Conservation (phyloP, 2,888 invertebrate genomes). For the Pantelozetes paolii region DNA sequence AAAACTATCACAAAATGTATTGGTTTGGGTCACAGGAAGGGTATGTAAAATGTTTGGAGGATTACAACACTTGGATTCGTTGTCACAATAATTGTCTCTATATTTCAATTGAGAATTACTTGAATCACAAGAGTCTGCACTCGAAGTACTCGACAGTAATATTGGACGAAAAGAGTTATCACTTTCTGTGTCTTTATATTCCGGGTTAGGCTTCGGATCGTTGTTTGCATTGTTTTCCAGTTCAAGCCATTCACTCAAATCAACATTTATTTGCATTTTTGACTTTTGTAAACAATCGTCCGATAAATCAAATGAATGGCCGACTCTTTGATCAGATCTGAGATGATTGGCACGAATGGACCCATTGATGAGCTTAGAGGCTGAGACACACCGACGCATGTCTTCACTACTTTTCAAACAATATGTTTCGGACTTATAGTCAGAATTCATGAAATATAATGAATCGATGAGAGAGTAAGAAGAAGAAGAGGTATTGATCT, state of each 20-base stretch:
- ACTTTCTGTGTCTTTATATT: not conserved
- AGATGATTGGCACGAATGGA: not conserved
- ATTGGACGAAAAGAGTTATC: slow-evolving; percentile 23
- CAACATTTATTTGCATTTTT: not conserved
- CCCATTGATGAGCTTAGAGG: slow-evolving; percentile 16
- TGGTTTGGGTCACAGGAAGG: not conserved
- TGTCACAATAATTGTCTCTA: not conserved
- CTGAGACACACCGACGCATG: slow-evolving; percentile 40
- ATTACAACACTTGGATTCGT: not conserved
- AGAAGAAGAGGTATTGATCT: slow-evolving; percentile 25
- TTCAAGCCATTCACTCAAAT: slow-evolving; percentile 7
- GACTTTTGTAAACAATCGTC: not conserved
- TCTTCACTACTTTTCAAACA: slow-evolving; percentile 5
- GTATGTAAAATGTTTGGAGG: not conserved
- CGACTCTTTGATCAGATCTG: not conserved
- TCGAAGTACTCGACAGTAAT: slow-evolving; percentile 9
- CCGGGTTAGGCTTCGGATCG: not conserved
- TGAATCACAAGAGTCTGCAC: not conserved
- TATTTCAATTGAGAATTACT: not conserved
- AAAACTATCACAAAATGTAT: slow-evolving; percentile 1
- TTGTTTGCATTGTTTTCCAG: not conserved
- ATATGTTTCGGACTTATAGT: slow-evolving; percentile 13
- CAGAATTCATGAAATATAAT: slow-evolving; percentile 18
- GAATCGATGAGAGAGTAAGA: slow-evolving; percentile 29
- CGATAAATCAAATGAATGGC: not conserved